phyloP scores from a whole-genome alignment of 2,797 vertebrate species.

The Bovichtus diacanthus region DNA sequence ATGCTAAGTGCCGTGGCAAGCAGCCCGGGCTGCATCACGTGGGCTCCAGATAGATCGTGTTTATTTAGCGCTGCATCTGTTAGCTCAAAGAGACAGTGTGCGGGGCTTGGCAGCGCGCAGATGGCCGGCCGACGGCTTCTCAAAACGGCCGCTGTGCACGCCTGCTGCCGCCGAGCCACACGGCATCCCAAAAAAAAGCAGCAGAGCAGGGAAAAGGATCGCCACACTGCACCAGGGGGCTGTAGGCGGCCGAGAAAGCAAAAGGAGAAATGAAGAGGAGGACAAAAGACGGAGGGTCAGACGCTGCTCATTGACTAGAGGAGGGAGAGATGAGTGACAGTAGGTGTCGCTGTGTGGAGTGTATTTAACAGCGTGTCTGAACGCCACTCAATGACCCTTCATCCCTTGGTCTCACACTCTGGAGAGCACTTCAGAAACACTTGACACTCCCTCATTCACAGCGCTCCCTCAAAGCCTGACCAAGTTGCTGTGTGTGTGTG shows the following conservation, averaged over 20 bases:
- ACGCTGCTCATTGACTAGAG: conserved; percentile 40
- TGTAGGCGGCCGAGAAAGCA: conserved; percentile 8
- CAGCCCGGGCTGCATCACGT: conserved; percentile 28
- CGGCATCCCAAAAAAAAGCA: conserved; percentile 20
- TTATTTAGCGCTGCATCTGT: conserved; percentile 79
- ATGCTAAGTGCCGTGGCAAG: conserved; percentile 55
- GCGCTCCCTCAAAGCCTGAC: conserved; percentile 1
- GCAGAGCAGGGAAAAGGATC: not conserved
- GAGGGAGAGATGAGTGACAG: conserved; percentile 14
- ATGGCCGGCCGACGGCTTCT: conserved; percentile 55
- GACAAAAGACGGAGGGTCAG: conserved; percentile 32
- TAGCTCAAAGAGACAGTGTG: conserved; percentile 44
- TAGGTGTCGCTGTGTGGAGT: conserved; percentile 31
- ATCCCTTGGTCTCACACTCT: conserved; percentile 26
- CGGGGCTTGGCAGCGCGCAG: conserved; percentile 60
- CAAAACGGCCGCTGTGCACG: conserved; percentile 21
- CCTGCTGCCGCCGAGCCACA: conserved; percentile 14
- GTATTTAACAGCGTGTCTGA: conserved; percentile 45
- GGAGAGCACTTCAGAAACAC: conserved; percentile 51
- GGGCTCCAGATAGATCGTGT: conserved; percentile 70
- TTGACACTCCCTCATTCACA: conserved; percentile 27
- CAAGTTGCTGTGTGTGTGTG: not conserved
- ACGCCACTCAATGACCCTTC: conserved; percentile 51
- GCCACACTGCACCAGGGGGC: not conserved
- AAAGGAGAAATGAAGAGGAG: not conserved